Conservation (phyloP, 1,140 invertebrate genomes). For the Dysdera silvatica region DNA sequence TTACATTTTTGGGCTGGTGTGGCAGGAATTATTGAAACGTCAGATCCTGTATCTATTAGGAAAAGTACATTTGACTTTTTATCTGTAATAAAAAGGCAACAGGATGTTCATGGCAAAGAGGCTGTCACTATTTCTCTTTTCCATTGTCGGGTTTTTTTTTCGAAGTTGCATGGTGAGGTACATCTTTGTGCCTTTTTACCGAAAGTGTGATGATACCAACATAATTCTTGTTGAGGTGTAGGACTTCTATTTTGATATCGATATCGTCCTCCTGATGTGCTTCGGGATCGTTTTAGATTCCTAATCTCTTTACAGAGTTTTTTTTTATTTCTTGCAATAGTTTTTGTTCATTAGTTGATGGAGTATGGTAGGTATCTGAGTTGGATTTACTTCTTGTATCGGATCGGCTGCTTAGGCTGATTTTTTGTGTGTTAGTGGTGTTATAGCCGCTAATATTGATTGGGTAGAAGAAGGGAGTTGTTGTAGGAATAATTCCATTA, state of each 20-base stretch:
- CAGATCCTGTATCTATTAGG: constrained; percentile 19
- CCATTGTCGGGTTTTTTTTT: background rate
- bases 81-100: background rate
- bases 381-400: too few relatives aligned
- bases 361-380: too few relatives aligned
- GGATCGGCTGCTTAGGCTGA: too few relatives aligned
- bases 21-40: constrained; percentile 16
- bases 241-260: background rate
- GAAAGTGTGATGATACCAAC: background rate
- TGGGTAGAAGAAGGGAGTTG: too few relatives aligned
- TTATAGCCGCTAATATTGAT: too few relatives aligned
- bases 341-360: too few relatives aligned
- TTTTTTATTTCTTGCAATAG: too few relatives aligned
- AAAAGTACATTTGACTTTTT: background rate
- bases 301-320: background rate
- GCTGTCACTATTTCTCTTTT: background rate
- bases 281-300: background rate
- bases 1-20: background rate
- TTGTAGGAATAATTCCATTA: too few relatives aligned
- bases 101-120: background rate
- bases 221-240: background rate
- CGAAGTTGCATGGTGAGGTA: background rate
- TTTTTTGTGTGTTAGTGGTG: too few relatives aligned
- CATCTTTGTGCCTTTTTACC: background rate
- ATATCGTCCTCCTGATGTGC: background rate